phyloP scores from a whole-genome alignment of 2,113 vertebrate species.

The Gymnocephalus cernua region DNA sequence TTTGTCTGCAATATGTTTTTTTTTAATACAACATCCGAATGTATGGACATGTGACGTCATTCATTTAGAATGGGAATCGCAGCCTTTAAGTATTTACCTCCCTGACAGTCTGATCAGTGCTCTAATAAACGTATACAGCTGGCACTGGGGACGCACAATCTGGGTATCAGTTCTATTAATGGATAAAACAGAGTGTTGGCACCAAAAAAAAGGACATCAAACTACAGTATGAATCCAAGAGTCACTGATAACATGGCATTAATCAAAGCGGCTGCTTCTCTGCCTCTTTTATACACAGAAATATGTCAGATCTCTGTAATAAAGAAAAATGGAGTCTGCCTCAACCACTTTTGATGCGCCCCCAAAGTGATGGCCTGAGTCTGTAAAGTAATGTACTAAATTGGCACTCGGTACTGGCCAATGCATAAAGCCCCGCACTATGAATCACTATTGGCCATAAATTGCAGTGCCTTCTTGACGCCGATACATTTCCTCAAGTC shows the following conservation, averaged over 20 bases:
- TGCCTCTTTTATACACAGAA: constrained; percentile 48
- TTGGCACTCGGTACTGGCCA: constrained; percentile 19
- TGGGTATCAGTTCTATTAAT: constrained; percentile 30
- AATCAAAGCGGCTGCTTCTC: constrained; percentile 48
- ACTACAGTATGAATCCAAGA: constrained; percentile 37
- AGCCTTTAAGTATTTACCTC: constrained; percentile 19
- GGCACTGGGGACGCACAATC: constrained; percentile 2
- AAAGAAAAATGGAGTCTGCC: constrained; percentile 69
- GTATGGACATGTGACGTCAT: background rate
- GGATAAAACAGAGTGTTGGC: constrained; percentile 41
- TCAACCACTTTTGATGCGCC: constrained; percentile 52
- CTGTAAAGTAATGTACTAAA: constrained; percentile 50
- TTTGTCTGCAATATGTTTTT: background rate
- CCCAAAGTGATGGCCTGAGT: constrained; percentile 51
- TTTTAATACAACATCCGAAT: background rate
- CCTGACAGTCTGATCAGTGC: constrained; percentile 39
- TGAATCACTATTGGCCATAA: constrained; percentile 30
- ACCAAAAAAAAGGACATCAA: constrained; percentile 53
- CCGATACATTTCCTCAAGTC: constrained; percentile 25
- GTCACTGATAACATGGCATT: constrained; percentile 34
- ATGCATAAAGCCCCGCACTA: constrained; percentile 33
- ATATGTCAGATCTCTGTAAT: constrained; percentile 48
- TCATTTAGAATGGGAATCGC: constrained; percentile 2
- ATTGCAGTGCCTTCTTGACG: constrained; percentile 27
- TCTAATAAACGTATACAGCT: constrained; percentile 25